A percentile compares a stretch with the other conserved stretches of the same genome.
Evolutionary conservation across 1,140 invertebrate genomes (phyloP).

Genomic region (Druon quercuslanigerum): DNA sequence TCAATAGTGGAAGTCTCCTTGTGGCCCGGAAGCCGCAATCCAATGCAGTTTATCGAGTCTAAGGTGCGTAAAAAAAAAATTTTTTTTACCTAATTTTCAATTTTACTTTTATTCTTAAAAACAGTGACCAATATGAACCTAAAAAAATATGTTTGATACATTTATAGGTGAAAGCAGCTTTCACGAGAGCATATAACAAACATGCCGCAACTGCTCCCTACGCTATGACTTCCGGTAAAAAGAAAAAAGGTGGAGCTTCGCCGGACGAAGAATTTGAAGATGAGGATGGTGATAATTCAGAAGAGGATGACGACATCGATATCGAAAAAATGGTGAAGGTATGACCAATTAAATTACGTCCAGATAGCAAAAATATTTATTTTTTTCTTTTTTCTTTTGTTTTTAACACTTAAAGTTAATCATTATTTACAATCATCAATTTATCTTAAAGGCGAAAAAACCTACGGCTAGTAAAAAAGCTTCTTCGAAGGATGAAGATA

Average conservation of each 20-base stretch:
- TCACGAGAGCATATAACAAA: conserved; percentile 95
- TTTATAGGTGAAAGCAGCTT: conserved; percentile 87
- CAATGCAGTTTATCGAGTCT: conserved; percentile 84
- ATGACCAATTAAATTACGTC: conserved; percentile 30
- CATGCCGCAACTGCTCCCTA: conserved; percentile 84
- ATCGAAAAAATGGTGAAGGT: conserved; percentile 90
- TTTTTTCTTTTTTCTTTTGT: conserved; percentile 19
- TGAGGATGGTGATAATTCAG: conserved; percentile 74
- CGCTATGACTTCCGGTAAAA: conserved; percentile 77
- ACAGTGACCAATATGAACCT: no score
- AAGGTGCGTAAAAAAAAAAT: conserved; percentile 78
- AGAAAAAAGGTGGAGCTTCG: conserved; percentile 75
- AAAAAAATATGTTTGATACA: neutral
- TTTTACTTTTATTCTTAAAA: no score
- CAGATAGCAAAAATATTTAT: conserved; percentile 24
- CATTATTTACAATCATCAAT: conserved; percentile 29
- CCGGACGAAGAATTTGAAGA: conserved; percentile 72
- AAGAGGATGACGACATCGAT: conserved; percentile 82
- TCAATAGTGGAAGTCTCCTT: conserved; percentile 87
- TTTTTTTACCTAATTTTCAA: conserved; percentile 33
- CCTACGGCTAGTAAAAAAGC: conserved; percentile 39
- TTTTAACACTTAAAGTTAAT: conserved; percentile 18
- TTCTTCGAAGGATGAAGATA: conserved; percentile 41
- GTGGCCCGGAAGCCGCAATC: conserved; percentile 89
- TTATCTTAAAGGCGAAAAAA: conserved; percentile 67